Base-by-base conservation (phyloP, 2,888 invertebrate genomes). In the Drosophila meridiana region DNA sequence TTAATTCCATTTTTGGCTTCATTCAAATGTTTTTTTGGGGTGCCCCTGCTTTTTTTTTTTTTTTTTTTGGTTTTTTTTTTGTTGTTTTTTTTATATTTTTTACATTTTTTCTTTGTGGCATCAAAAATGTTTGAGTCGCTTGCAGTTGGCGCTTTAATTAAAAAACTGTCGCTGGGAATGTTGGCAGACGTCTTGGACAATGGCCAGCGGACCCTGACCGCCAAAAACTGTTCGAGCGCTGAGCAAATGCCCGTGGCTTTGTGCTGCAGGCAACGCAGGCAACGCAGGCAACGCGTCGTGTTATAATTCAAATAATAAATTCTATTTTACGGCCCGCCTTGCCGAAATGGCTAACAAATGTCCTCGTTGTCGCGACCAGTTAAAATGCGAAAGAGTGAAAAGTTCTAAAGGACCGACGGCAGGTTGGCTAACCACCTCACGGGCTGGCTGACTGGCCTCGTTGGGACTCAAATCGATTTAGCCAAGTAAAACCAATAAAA, bases 291-390 rank as follows among this genome's bases (percentile, higher is more conserved):
- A 69, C 55, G 78, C 78, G 43, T 59, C 71, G 61, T 65, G 67
- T 67, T 78, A 71, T 78, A 87, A 73, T 76, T 74, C 76, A 76
- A 84, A 88, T 83, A 85, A 88, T 88, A 83, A 86, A 85, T 86
- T 85, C 77, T 72, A 76, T 83, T 88, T 88, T 81, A 85, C 86
- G 88, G 70, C 83, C 76, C 62, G 61, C 75, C 40, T 58, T 66
- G 32, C 62, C 53, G 47, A 78, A 79, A 70, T 74, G 82, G 71
- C 80, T 69, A 69, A 79, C 80, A 78, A 78, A 78, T 78, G 78
- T 76, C 65, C 75, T 67, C 78, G 75, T 78, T 78, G 67, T 70
- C 67, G 63, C 65, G 63, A 34, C 63, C 71, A 58, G 59, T 53
- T 63, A 56, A 60, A 70, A 65, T 64, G 59, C 62, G 63, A 79